Base-by-base conservation (phyloP, 2,797 vertebrate species). In the Cygnus olor region DNA sequence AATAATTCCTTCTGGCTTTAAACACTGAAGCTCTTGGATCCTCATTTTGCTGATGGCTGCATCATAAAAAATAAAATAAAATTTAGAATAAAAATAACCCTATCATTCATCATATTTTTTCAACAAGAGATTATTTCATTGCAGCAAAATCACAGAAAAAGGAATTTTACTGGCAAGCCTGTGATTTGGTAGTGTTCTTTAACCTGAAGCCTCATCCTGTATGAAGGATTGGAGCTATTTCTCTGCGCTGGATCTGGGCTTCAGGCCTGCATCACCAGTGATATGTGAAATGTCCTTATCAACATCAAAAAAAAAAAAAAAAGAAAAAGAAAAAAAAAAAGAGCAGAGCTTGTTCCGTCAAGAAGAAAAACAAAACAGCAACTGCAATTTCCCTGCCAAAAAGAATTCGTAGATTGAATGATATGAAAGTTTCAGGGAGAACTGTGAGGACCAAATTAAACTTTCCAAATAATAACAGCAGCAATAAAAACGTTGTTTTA, bases 1-100 rank as follows among this genome's bases (percentile, higher is more conserved):
- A 87, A 89, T 89, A 60, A 73, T 69, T 88, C 36, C 34, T 95
- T 90, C 70, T 70, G 68, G 71, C 78, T 95, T 95, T 92, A 89
- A 82, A 73, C 40, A 49, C 14, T 1, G 1, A 77, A 77, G 14
- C 34, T 77, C 34, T 90, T 77, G 42, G 42, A 85, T 89, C 28
- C 22, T 86, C 32, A 38, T 25, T 79, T 85, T 88, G 40, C 22
- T 14, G 0, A 68, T 93, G 70, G 49, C 40, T 86, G 54, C 9
- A 13, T 82, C 24, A 49, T n/a, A 74, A 66, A 32, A 56, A 56
- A 54, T 54, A 54, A 54, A 54, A 92, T 60, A 80, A 13, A 38
- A 74, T 78, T 86, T 54, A 70, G 53, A 92, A 91, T 76, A 85
- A 94, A 92, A 93, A 91, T 61, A 68, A 76, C 9, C 47, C 34